phyloP scores from a whole-genome alignment of 1,140 invertebrate species.

The Sesamia nonagrioides region DNA sequence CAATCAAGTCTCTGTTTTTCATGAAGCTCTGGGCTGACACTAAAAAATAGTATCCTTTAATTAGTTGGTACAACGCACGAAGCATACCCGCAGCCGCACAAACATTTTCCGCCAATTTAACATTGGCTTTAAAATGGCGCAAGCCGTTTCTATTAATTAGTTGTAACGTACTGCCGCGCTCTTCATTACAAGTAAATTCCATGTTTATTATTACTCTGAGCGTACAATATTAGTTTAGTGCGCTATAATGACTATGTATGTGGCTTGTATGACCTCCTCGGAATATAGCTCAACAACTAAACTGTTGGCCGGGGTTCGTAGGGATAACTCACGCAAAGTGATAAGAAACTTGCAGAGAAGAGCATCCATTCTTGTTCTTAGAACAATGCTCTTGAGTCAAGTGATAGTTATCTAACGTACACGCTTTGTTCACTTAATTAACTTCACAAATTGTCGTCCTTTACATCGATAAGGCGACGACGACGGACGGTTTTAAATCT shows the following conservation, averaged over 20 bases:
- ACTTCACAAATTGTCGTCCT: slow-evolving; percentile 67
- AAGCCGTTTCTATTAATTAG: slow-evolving; percentile 45
- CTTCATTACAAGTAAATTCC: slow-evolving; percentile 48
- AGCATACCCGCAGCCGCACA: not conserved
- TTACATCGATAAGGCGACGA: slow-evolving; percentile 46
- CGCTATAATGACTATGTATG: slow-evolving; percentile 43
- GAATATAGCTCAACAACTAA: slow-evolving; percentile 49
- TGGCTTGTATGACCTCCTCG: slow-evolving; percentile 42
- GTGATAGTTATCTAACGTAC: slow-evolving; percentile 65
- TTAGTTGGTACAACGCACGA: slow-evolving; percentile 21
- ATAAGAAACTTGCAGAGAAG: slow-evolving; percentile 62
- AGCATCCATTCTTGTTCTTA: slow-evolving; percentile 56
- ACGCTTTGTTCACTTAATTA: slow-evolving; percentile 73
- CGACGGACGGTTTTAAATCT: slow-evolving; percentile 34
- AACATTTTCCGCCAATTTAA: slow-evolving; percentile 36
- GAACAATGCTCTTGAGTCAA: slow-evolving; percentile 70
- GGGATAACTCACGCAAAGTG: slow-evolving; percentile 55
- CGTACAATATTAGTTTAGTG: slow-evolving; percentile 46
- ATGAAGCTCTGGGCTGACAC: not conserved
- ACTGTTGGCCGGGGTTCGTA: slow-evolving; percentile 35
- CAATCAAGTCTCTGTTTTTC: not conserved
- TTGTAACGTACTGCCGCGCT: slow-evolving; percentile 32
- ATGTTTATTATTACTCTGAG: slow-evolving; percentile 38
- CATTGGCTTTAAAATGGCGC: slow-evolving; percentile 31
- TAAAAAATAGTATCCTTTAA: slow-evolving; percentile 19